Base-by-base conservation (phyloP, 2,797 vertebrate genomes). In the Chrosomus eos region DNA sequence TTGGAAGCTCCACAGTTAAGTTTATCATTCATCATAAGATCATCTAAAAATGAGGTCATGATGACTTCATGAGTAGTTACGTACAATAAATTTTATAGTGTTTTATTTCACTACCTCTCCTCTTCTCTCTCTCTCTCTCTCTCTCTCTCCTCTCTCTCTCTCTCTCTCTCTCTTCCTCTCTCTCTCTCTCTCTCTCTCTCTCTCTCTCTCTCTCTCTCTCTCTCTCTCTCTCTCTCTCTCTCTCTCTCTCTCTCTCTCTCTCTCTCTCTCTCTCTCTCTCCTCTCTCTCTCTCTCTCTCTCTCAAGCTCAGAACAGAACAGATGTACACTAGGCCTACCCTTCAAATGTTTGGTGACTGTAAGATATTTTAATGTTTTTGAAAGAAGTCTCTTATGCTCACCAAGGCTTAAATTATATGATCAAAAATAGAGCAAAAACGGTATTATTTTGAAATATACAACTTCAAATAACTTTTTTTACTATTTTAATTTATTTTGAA, bases 1-100 rank as follows among this genome's bases (percentile, higher is more conserved):
- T 77, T 68, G 45, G 62, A 76, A 83, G 62, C 19, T 68, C n/a
- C 45, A 66, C 71, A 26, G 71, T 83, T 66, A 76, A 83, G 82
- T 76, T 83, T 68, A 58, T 83, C 31, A 76, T 68, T 76, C 31
- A 64, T 64, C 60, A 64, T 64, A 1, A 82, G 62, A 55, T 64
- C 70, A 82, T 82, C 70, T 31, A 31, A 31, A 31, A 31, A 74
- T 82, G 71, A 82, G 71, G 71, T 51, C 45, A 45, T 75, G 48
- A 77, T 18, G 82, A 67, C 68, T 18, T 68, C 68, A 68, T 83
- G 48, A 83, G 72, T 68, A 43, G 36, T 83, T 77, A 58, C 19
- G 10, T 51, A 51, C 21, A 48, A n/a, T 53, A 28, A 26, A 51
- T 68, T 77, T 28, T 43, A 33, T 9, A 55, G 72, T 67, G n/a